Percentiles rank a stretch among this genome's conserved stretches.
phyloP scores from a whole-genome alignment of 1,140 invertebrate genomes.

The Lamellibrachia luymesi region DNA sequence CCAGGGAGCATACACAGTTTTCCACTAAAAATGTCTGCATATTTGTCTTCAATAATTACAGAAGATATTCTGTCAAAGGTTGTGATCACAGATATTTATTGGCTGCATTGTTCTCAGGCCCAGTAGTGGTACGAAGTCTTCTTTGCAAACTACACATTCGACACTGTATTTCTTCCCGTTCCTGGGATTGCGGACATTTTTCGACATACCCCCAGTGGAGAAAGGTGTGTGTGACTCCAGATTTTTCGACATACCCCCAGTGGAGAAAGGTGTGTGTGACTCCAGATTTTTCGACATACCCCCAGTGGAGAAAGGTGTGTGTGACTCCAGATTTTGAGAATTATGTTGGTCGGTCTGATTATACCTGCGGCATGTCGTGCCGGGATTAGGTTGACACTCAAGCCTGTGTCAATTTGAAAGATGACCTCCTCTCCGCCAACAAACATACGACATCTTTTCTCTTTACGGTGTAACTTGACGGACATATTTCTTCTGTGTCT shows the following conservation, averaged over 20 bases:
- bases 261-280: neutral
- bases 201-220: neutral
- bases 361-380: too few species aligned
- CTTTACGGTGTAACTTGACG: neutral
- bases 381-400: too few species aligned
- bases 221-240: neutral
- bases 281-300: neutral
- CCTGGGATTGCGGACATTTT: too few species aligned
- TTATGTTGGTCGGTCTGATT: too few species aligned
- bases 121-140: neutral
- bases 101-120: neutral
- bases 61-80: neutral
- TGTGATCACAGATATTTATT: neutral
- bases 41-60: neutral
- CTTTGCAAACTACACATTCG: too few species aligned
- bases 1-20: neutral
- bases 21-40: neutral
- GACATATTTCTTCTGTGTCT: neutral
- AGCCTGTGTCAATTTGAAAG: neutral
- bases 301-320: neutral
- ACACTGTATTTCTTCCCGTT: too few species aligned
- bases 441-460: neutral
- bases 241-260: neutral
- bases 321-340: neutral
- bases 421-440: slow-evolving; percentile 3